Percentiles rank a stretch among this genome's conserved stretches.
Evolutionary conservation across 2,888 invertebrate genomes (phyloP).

Genomic region (Apodemia hepburni): DNA sequence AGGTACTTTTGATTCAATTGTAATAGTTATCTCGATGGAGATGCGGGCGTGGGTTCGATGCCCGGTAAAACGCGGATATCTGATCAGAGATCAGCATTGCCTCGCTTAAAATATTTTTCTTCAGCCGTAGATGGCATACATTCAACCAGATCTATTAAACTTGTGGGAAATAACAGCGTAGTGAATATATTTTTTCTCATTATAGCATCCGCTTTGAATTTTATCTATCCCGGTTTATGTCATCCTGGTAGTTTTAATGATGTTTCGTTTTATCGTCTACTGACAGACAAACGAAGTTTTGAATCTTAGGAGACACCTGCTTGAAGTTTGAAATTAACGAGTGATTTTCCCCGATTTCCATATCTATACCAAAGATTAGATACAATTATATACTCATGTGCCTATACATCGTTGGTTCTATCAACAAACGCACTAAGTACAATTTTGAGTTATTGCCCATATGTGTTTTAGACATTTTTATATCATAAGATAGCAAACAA

Average conservation of each 20-base stretch:
- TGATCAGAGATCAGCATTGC: conserved; percentile 30
- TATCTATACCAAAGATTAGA: too few species aligned
- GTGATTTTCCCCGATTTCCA: too few species aligned
- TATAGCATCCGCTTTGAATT: conserved; percentile 19
- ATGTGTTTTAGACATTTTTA: too few species aligned
- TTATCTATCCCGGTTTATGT: conserved; percentile 12
- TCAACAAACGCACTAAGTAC: too few species aligned
- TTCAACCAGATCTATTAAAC: conserved; percentile 17
- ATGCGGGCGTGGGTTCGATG: conserved; percentile 51
- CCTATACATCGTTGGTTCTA: too few species aligned
- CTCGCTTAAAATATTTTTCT: conserved; percentile 23
- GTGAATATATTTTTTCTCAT: conserved; percentile 18
- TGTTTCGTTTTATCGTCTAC: not conserved
- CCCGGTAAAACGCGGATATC: conserved; percentile 40
- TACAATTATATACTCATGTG: too few species aligned
- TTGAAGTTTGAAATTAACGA: not conserved
- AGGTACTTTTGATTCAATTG: conserved; percentile 51
- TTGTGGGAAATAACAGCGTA: conserved; percentile 10
- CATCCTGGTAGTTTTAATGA: conserved; percentile 9
- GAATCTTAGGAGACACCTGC: not conserved
- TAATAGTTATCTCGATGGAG: conserved; percentile 51
- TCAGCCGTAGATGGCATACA: conserved; percentile 17
- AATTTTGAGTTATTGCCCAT: too few species aligned
- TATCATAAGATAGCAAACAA: too few species aligned
- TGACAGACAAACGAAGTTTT: not conserved